These are phyloP conservation scores for Cyprinodon diabolis DNA, from an alignment of 2,797 vertebrate genomes.

Conservation along the genomic window DNA sequence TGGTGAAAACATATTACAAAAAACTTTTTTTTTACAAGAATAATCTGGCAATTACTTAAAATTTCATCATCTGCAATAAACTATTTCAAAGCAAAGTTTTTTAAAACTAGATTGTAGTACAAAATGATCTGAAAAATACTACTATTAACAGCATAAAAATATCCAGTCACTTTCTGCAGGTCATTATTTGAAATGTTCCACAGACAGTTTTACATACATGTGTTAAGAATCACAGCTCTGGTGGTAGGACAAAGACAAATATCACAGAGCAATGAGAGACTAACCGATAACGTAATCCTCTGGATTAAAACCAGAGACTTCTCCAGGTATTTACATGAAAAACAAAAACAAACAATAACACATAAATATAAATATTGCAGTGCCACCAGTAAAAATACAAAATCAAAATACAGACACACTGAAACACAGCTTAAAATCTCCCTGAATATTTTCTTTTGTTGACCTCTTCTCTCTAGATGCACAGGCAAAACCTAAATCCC, in stretches of 20 bases:
- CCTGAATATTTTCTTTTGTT: background rate
- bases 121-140: background rate
- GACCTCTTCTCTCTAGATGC: background rate
- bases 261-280: conserved; percentile 5
- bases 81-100: background rate
- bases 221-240: conserved; percentile 6
- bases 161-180: background rate
- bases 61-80: background rate
- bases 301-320: conserved; percentile 27
- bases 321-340: background rate
- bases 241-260: conserved; percentile 21
- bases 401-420: conserved; percentile 15
- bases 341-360: too few species aligned
- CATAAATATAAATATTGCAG: conserved; percentile 28
- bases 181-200: background rate
- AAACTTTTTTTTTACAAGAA: background rate
- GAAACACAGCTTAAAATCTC: conserved; percentile 4
- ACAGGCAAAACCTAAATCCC: conserved; percentile 25
- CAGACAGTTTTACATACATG: background rate
- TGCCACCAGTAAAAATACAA: conserved; percentile 14
- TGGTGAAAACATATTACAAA: background rate
- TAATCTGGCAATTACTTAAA: background rate
- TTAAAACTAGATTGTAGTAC: background rate
- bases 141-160: background rate
- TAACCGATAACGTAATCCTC: background rate